Evolutionary conservation across 2,113 vertebrate species (phyloP).

Genomic region (Hemiprocne comata): DNA sequence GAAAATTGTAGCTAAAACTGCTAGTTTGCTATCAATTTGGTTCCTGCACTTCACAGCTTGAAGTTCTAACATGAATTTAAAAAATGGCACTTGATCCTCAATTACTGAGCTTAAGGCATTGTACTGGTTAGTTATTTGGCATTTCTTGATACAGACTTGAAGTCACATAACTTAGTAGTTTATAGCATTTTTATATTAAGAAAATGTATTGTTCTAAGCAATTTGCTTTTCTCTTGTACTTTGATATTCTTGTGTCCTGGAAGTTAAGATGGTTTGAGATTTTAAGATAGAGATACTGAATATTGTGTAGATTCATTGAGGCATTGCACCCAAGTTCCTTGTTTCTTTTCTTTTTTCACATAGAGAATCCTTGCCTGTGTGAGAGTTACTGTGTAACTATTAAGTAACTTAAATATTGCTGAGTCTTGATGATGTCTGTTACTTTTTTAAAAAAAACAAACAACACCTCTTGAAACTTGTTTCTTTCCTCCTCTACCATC

Average conservation of each 20-base stretch:
- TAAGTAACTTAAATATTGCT: background rate
- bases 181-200: background rate
- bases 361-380: too few relatives aligned
- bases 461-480: background rate
- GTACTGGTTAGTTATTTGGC: background rate
- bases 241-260: background rate
- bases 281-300: background rate
- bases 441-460: background rate
- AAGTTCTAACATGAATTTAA: background rate
- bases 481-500: background rate
- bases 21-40: background rate
- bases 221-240: background rate
- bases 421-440: background rate
- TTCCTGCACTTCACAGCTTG: background rate
- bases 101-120: background rate
- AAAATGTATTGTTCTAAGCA: background rate
- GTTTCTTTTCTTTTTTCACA: background rate
- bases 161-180: background rate
- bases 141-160: background rate
- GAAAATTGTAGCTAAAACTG: background rate
- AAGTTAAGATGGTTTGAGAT: background rate
- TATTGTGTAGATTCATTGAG: background rate
- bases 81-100: background rate
- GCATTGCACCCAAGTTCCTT: background rate
- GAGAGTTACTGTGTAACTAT: background rate